phyloP scores from a whole-genome alignment of 2,113 vertebrate genomes.

The Axis porcinus region DNA sequence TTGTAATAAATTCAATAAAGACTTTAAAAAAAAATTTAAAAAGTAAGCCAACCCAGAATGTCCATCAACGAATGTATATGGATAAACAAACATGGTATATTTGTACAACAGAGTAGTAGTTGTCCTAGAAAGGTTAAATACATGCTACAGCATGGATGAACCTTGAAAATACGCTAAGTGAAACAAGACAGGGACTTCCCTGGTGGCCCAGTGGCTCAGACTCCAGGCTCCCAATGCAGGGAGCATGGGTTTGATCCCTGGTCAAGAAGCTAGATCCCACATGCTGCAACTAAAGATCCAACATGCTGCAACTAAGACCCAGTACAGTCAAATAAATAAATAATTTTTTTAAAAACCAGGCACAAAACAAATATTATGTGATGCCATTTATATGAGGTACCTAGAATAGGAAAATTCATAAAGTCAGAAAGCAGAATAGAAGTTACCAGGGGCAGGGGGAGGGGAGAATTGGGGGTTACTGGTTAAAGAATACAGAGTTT shows the following conservation, averaged over 20 bases:
- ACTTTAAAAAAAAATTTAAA: background rate
- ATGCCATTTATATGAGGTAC: background rate
- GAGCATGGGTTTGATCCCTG: background rate
- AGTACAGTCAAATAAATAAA: background rate
- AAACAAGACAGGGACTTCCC: background rate
- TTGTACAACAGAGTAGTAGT: background rate
- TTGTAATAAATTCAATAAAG: too few relatives aligned
- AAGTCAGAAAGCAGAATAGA: background rate
- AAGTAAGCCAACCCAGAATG: background rate
- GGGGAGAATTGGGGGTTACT: rapidly evolving
- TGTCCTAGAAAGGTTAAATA: background rate
- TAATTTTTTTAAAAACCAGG: background rate
- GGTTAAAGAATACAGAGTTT: background rate
- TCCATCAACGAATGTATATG: background rate
- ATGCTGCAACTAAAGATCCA: background rate
- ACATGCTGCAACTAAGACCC: background rate
- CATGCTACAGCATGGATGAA: background rate
- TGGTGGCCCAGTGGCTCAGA: background rate
- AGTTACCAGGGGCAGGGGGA: background rate
- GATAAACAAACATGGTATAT: rapidly evolving
- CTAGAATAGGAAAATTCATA: background rate
- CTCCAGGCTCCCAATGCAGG: background rate
- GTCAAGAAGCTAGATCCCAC: background rate
- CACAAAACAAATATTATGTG: background rate
- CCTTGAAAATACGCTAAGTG: background rate